Conservation (phyloP, 2,113 vertebrate genomes). For the Micronycteris hirsuta region DNA sequence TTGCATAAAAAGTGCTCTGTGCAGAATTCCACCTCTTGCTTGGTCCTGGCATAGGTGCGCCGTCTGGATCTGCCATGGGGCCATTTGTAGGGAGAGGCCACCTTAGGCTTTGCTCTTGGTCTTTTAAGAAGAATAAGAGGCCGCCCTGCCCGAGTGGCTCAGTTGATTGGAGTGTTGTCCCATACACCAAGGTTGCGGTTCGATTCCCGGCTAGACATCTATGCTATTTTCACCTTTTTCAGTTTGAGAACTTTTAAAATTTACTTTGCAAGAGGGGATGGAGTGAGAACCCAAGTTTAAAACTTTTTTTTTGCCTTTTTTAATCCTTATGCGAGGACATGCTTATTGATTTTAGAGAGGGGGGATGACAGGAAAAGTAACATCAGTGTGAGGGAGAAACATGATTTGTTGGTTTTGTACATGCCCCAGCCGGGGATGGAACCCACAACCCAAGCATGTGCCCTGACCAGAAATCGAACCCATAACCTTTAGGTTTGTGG, state of each 20-base stretch:
- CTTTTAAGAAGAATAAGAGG: background rate
- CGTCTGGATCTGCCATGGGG: background rate
- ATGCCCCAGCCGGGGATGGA: too few relatives aligned
- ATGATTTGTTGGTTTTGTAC: too few relatives aligned
- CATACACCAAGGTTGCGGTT: too few relatives aligned
- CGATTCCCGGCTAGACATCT: background rate
- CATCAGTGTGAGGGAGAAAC: too few relatives aligned
- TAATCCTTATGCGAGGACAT: too few relatives aligned
- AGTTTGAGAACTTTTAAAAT: background rate
- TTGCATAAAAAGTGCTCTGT: slow-evolving; percentile 28
- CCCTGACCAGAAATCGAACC: too few relatives aligned
- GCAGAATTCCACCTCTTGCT: background rate
- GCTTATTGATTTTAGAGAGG: too few relatives aligned
- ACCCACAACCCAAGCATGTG: too few relatives aligned
- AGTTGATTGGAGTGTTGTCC: too few relatives aligned
- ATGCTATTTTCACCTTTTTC: background rate
- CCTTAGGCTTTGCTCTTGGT: background rate
- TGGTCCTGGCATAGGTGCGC: background rate
- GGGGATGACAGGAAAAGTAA: too few relatives aligned
- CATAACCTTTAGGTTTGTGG: too few relatives aligned
- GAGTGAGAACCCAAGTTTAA: background rate
- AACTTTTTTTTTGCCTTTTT: background rate
- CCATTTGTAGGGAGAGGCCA: background rate
- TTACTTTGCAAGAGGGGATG: background rate
- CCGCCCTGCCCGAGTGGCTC: background rate